Base-by-base conservation (phyloP, 92 coral and sea anemone species). In the Zoanthus gigantus region DNA sequence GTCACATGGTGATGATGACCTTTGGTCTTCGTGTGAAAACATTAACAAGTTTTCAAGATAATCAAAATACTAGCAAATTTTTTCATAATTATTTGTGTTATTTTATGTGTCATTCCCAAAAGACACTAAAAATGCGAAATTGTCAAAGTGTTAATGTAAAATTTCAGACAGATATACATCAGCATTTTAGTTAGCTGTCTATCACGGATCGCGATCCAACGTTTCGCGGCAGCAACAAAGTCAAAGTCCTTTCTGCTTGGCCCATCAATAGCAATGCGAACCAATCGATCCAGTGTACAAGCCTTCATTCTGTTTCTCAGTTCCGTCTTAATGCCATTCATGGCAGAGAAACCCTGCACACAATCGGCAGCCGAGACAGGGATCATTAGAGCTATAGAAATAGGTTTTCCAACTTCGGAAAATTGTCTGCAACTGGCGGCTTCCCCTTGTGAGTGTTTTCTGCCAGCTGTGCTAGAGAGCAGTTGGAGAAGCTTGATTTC, bases 301-400 rank as follows among this genome's bases (percentile, higher is more conserved):
- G 68, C 81, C 11, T 76, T 53, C 81, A 77, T 77, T 53, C 82
- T 52, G 42, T 77, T 77, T 0, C 29, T 0, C 28, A 72, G 77
- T 72, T 72, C 53, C 34, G 77, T 32, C n/a, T 77, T 77, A 13
- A 57, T 77, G 50, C 50, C 44, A 5, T 77, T 77, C 71, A 77
- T 77, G 11, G 82, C 71, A 2, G 71, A 56, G 42, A 78, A 78
- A 6, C 72, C 71, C 0, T 7, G 83, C 83, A 56, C 56, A 3
- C 83, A 78, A 58, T 78, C 72, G 29, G 83, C 83, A 58, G 83
- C 29, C 8, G 83, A 57, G 1, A 78, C 54, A 0, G 54, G 83
- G 0, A 58, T 32, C 28, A n/a, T 78, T 0, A 58, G 71, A 4
- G 83, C 71, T 3, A 78, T 42, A 0, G 71, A 15, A 15, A 58